Evolutionary conservation across 2,888 invertebrate species (phyloP), one percentile per base, ranked within the genome.

Genomic region (Brenthis hecate): DNA sequence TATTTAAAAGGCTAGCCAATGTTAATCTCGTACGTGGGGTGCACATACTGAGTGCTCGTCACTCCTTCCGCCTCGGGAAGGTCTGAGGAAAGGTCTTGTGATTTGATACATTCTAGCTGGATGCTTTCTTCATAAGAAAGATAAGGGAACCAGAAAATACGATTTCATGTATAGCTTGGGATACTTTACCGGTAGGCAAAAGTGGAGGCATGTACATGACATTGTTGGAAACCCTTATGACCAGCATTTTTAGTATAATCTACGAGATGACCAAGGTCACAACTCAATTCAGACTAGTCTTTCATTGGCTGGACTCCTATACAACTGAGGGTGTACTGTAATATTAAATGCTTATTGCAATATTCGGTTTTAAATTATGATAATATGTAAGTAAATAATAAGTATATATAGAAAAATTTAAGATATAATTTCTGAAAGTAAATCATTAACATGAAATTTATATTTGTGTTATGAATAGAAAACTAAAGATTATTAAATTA

Each of bases 231-330:
- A 89, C 95, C 93, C 94, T 93, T 86, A 93, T 94, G 94, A 94
- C 94, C 94, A 88, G 96, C 96, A 78, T 71, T 95, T 96, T 96
- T 86, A 96, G 96, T 95, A 85, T 89, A 95, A 96, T 96, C 91
- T 95, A 95, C 95, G 94, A 95, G 95, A 94, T 95, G 94, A 87
- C 84, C 75, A 74, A 48, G 81, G 87, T 92, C 92, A 95, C 89
- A 96, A 96, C 96, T 96, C 96, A 96, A 96, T 96, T 96, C 96
- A 96, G 96, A 96, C 96, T 96, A 96, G 93, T 96, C 95, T 96
- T 94, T 94, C 90, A 93, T 94, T 95, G 95, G 93, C 93, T 88
- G 86, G 85, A 88, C 89, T 89, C 88, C 88, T 82, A 62, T 68
- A 73, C 71, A 78, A 75, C 93, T 93, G 93, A 93, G 91, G 92